Evolutionary conservation across 2,888 invertebrate species (phyloP), one percentile per base, ranked within the genome.

Genomic region (Agapostemon virescens): DNA sequence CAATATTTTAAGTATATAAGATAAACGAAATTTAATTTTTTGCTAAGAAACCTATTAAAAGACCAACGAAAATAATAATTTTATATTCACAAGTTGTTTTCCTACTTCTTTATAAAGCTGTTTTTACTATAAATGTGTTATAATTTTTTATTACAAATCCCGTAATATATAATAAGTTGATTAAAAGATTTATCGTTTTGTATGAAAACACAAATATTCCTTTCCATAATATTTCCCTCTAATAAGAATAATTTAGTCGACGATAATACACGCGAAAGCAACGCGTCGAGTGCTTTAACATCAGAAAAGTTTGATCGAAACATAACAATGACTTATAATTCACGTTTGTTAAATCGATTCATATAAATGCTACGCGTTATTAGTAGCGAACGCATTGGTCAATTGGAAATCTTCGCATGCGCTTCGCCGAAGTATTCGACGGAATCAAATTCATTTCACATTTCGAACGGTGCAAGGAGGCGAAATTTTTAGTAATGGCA

Each of bases 401-500:
- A 66, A 70, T 61, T 55, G 63, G 45, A 75, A 78, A 74, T 64
- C 66, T 58, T 83, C 78, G 78, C 72, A 78, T 78, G 82, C 81
- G 81, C 78, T 81, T 20, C 68, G 49, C 61, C 15, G 38, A 61
- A 71, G 20, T 72, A 55, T 78, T 67, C 42, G 30, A 9, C 17
- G 30, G 77, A 45, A 77, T 36, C 45, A 68, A 69, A 69, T 52
- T 69, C 49, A 52, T 73, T 69, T 45, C n/a, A 61, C 30, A 38
- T 38, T 40, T 71, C 20, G 36, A 63, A 63, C 36, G 36, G 64
- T 73, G 38, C 33, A 40, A n/a, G 58, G 33, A 61, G 20, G 30
- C 33, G 13, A 38, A 63, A 64, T 49, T 26, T 33, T 68, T 38
- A 58, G 87, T 80, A 70, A 92, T 92, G 92, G 92, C 92, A 58